These are phyloP conservation scores for Leptinotarsa rubiginosa DNA, from an alignment of 2,888 invertebrate genomes.

Conservation along the genomic window DNA sequence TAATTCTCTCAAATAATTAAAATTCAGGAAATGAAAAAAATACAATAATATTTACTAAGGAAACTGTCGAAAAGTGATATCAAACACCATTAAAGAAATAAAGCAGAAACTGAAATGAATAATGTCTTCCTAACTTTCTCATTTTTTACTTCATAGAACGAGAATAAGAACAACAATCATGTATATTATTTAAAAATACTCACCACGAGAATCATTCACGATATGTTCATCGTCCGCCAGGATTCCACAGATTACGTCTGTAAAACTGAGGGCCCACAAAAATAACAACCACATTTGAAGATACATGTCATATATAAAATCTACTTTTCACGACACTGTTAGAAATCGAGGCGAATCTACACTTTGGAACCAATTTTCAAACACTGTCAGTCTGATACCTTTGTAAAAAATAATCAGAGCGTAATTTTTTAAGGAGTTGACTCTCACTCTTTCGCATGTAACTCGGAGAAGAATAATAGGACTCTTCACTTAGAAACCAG, in stretches of 20 bases:
- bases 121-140: no score
- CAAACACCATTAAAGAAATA: no score
- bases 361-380: constrained; percentile 25
- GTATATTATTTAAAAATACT: constrained; percentile 25
- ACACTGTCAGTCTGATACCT: constrained; percentile 46
- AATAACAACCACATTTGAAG: constrained; percentile 62
- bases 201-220: constrained; percentile 51
- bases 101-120: no score
- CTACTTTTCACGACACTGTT: constrained; percentile 12
- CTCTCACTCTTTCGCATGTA: constrained; percentile 41
- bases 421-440: constrained; percentile 46
- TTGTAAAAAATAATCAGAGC: constrained; percentile 59
- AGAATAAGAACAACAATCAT: background rate
- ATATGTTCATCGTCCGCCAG: constrained; percentile 59
- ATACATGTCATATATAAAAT: constrained; percentile 52
- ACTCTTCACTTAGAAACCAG: constrained; percentile 54
- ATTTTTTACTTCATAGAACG: no score
- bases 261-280: constrained; percentile 61
- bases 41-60: no score
- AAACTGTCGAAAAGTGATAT: no score
- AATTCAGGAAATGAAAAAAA: no score
- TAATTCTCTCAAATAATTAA: no score
- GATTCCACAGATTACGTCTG: constrained; percentile 56
- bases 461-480: constrained; percentile 42
- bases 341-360: constrained; percentile 25